These are phyloP conservation scores for Xyrauchen texanus DNA, from an alignment of 2,113 vertebrate species.

Conservation along the genomic window DNA sequence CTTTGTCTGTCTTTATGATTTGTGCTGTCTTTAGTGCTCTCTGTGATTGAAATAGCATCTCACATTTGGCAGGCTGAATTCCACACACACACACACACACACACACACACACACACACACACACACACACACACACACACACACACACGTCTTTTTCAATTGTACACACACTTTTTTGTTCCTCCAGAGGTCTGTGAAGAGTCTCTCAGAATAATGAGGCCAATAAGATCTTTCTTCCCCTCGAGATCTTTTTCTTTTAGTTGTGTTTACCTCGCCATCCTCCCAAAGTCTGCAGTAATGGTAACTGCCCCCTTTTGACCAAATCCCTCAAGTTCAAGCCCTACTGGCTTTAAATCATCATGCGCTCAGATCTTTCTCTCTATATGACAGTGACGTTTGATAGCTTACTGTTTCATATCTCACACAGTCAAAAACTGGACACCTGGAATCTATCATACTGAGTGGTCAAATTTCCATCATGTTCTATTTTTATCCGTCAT, in stretches of 20 bases:
- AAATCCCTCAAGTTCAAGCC: too few species aligned
- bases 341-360: too few species aligned
- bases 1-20: not conserved
- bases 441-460: too few species aligned
- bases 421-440: too few species aligned
- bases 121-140: not conserved
- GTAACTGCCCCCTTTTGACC: not conserved
- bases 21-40: constrained; percentile 17
- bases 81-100: not conserved
- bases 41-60: constrained; percentile 33
- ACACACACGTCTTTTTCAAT: not conserved
- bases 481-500: too few species aligned
- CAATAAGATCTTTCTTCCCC: not conserved
- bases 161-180: not conserved
- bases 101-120: constrained; percentile 11
- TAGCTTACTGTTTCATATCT: too few species aligned
- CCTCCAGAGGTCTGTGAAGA: not conserved
- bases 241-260: not conserved
- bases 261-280: too few species aligned
- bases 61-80: not conserved
- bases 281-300: constrained; percentile 19
- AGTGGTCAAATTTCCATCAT: too few species aligned
- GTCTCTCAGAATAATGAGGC: constrained; percentile 9
- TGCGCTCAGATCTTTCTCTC: too few species aligned
- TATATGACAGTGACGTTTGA: too few species aligned